These are phyloP conservation scores for Scatophagus argus DNA, from an alignment of 2,113 vertebrate species.

Conservation along the genomic window DNA sequence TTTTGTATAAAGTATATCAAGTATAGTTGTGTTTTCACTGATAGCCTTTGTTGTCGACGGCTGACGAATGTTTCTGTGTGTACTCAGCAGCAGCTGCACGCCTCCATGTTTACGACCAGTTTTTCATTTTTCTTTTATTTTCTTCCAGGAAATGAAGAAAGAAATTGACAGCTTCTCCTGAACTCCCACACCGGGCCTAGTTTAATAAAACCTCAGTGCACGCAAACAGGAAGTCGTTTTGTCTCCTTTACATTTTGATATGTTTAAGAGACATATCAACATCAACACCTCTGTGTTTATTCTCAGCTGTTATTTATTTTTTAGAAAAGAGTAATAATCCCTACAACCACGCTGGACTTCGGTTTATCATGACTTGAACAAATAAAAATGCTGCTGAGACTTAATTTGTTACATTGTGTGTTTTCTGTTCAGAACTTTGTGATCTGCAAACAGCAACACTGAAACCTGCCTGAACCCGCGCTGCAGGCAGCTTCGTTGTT, in stretches of 20 bases:
- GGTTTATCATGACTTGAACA: background rate
- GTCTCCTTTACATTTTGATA: background rate
- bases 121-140: background rate
- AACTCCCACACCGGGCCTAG: background rate
- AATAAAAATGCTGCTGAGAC: conserved; percentile 10
- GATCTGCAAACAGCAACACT: too few species aligned
- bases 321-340: background rate
- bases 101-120: background rate
- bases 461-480: too few species aligned
- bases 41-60: too few species aligned
- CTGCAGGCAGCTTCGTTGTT: too few species aligned
- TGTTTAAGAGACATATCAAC: background rate
- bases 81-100: too few species aligned
- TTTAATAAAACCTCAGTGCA: conserved; percentile 38
- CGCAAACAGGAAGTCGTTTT: background rate
- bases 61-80: background rate
- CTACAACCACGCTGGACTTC: background rate
- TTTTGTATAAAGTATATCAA: too few species aligned
- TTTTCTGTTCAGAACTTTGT: conserved; percentile 1
- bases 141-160: conserved; percentile 57
- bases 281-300: conserved; percentile 26
- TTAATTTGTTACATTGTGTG: conserved; percentile 4
- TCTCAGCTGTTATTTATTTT: background rate
- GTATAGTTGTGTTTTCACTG: too few species aligned
- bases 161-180: conserved; percentile 50